phyloP scores from a whole-genome alignment of 2,888 invertebrate genomes.

The Melanchra persicariae region DNA sequence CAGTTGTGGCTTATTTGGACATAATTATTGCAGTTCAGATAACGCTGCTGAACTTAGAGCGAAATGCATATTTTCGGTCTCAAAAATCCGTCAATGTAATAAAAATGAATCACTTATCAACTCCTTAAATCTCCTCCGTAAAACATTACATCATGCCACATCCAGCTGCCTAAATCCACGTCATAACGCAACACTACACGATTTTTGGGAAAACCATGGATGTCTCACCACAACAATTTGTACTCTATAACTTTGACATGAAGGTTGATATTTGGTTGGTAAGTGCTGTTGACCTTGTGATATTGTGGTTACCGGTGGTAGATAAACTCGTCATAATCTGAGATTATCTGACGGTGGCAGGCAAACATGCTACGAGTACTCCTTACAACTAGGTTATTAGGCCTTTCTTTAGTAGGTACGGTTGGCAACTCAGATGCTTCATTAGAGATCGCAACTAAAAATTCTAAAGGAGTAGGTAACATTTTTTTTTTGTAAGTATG shows the following conservation, averaged over 20 bases:
- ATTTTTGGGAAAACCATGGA: slow-evolving; percentile 41
- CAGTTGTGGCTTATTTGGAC: too few relatives aligned
- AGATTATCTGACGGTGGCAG: slow-evolving; percentile 68
- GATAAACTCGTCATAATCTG: slow-evolving; percentile 71
- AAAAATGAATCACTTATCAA: slow-evolving; percentile 3
- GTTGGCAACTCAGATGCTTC: neutral
- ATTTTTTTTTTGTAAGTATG: too few relatives aligned
- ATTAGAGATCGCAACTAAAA: neutral
- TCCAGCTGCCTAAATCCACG: slow-evolving; percentile 35
- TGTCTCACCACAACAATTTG: slow-evolving; percentile 3
- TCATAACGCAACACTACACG: slow-evolving; percentile 33
- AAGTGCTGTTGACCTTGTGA: slow-evolving; percentile 26
- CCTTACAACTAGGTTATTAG: slow-evolving; percentile 41
- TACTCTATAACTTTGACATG: neutral
- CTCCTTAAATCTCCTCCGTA: neutral
- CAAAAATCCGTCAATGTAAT: neutral
- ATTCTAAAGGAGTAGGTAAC: too few relatives aligned
- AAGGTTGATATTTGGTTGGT: slow-evolving; percentile 31
- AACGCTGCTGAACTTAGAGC: neutral
- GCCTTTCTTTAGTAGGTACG: slow-evolving; percentile 17
- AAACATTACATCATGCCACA: slow-evolving; percentile 24
- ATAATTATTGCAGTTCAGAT: neutral
- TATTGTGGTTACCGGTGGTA: slow-evolving; percentile 42
- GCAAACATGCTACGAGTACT: slow-evolving; percentile 50
- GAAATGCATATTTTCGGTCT: neutral